A percentile compares a stretch with the other conserved stretches of the same genome.
phyloP scores from a whole-genome alignment of 2,113 vertebrate genomes.

The Enhydra lutris region DNA sequence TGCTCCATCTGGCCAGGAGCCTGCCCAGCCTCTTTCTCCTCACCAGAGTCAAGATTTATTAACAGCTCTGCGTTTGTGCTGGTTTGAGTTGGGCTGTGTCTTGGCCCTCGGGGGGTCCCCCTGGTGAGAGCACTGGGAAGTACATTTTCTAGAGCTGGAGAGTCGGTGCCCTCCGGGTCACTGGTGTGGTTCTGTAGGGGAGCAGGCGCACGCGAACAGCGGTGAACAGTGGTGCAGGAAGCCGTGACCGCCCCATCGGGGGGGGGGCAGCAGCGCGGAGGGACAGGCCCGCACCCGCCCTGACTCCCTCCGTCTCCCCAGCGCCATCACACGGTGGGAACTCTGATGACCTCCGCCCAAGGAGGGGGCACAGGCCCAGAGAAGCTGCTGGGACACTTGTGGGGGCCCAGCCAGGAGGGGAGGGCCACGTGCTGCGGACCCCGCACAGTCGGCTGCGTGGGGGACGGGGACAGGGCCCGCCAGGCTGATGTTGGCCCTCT shows the following conservation, averaged over 20 bases:
- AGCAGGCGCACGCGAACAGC: accelerated
- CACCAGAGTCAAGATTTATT: neutral
- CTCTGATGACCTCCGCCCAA: too few relatives aligned
- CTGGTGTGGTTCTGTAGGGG: too few relatives aligned
- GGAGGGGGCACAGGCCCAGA: neutral
- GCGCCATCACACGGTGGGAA: neutral
- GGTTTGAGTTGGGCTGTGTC: neutral
- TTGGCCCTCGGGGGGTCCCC: neutral
- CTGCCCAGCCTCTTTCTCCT: too few relatives aligned
- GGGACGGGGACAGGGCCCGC: too few relatives aligned
- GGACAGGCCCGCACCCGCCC: neutral
- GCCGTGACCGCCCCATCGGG: too few relatives aligned
- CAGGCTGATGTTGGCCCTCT: accelerated
- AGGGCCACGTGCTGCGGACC: neutral
- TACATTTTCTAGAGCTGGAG: neutral
- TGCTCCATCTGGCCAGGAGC: neutral
- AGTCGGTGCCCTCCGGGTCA: accelerated
- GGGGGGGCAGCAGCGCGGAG: accelerated
- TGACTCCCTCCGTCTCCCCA: neutral
- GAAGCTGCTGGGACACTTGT: too few relatives aligned
- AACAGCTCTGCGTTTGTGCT: neutral
- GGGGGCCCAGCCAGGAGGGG: neutral
- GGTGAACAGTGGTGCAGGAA: accelerated
- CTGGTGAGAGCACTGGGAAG: neutral
- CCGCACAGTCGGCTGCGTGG: neutral